Evolutionary conservation across 2,888 invertebrate genomes (phyloP).

Genomic region (Lochmaea capreae): DNA sequence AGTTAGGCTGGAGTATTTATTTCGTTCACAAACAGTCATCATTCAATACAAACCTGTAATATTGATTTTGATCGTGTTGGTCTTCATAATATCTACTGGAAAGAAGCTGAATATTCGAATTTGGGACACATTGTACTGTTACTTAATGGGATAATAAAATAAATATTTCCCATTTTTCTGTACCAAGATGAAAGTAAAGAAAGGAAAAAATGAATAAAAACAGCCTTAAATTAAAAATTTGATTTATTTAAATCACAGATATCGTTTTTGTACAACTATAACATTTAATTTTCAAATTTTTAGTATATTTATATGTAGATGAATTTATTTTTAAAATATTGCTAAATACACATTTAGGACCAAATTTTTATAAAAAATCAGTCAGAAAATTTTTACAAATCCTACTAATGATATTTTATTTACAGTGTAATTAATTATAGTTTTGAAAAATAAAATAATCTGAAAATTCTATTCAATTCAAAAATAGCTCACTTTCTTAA

Average conservation of each 20-base stretch:
- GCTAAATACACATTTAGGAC: constrained; percentile 10
- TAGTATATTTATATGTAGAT: background rate
- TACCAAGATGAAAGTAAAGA: no score
- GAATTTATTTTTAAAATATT: constrained; percentile 7
- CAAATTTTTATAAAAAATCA: background rate
- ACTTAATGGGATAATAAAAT: no score
- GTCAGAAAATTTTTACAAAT: background rate
- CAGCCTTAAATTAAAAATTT: background rate
- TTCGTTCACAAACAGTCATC: no score
- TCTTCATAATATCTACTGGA: no score
- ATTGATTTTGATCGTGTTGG: no score
- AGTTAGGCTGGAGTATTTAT: no score
- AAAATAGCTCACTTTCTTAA: background rate
- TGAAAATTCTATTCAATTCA: no score
- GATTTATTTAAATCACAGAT: constrained; percentile 28
- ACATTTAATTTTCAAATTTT: background rate
- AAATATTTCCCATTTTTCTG: no score
- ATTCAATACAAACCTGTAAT: no score
- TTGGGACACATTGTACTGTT: no score
- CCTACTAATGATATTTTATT: background rate
- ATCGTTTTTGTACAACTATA: constrained; percentile 6
- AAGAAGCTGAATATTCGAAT: no score
- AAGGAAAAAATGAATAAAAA: background rate
- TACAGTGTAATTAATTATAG: background rate
- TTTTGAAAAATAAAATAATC: constrained; percentile 1